These are phyloP conservation scores for Yasuhikotakia modesta DNA, from an alignment of 2,797 vertebrate genomes.

Conservation along the genomic window DNA sequence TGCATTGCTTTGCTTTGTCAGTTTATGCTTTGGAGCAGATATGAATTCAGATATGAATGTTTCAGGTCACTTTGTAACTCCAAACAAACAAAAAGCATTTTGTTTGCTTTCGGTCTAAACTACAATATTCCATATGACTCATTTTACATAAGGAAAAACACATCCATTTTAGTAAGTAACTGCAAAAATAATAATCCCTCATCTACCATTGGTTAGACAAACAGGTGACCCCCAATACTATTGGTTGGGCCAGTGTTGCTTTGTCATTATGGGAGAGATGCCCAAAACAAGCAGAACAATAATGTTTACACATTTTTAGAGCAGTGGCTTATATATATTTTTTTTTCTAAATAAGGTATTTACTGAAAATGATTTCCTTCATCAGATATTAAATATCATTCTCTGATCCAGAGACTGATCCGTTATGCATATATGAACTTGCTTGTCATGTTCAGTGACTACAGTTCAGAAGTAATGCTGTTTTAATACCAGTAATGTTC, in stretches of 20 bases:
- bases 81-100: background rate
- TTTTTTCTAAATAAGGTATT: background rate
- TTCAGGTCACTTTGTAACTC: background rate
- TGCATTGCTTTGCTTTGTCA: background rate
- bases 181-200: background rate
- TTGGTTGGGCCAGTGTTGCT: background rate
- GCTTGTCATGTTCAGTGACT: too few relatives aligned
- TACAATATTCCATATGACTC: background rate
- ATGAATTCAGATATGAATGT: background rate
- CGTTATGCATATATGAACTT: too few relatives aligned
- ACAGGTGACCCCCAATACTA: background rate
- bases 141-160: background rate
- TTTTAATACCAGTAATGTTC: too few relatives aligned
- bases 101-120: conserved; percentile 48
- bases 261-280: background rate
- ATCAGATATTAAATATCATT: background rate
- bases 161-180: background rate
- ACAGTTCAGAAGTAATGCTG: too few relatives aligned
- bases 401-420: too few relatives aligned
- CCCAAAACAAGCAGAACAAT: background rate
- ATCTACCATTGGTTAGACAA: background rate
- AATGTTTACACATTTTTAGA: too few relatives aligned
- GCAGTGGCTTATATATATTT: too few relatives aligned
- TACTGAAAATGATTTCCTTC: background rate
- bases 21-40: background rate